phyloP scores from a whole-genome alignment of 2,888 invertebrate species.

The Agrenia bidenticulata region DNA sequence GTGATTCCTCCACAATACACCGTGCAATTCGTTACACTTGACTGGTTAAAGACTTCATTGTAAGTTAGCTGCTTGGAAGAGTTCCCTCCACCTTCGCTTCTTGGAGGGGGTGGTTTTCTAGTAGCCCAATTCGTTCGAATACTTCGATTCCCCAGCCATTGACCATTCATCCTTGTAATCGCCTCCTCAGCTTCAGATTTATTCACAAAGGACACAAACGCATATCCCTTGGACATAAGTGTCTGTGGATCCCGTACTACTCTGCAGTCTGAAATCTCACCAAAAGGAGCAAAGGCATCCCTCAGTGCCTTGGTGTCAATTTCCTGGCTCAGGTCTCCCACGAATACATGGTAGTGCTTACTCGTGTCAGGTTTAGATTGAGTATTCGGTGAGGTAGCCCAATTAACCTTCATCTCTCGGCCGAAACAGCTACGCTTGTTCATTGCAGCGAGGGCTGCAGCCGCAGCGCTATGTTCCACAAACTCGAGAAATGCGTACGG shows the following conservation, averaged over 20 bases:
- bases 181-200: slow-evolving; percentile 98
- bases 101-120: slow-evolving; percentile 82
- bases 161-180: slow-evolving; percentile 97
- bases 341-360: slow-evolving; percentile 97
- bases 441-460: slow-evolving; percentile 19
- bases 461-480: slow-evolving; percentile 87
- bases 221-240: slow-evolving; percentile 70
- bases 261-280: slow-evolving; percentile 97
- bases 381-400: slow-evolving; percentile 23
- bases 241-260: slow-evolving; percentile 98
- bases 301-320: slow-evolving; percentile 96
- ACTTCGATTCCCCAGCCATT: slow-evolving; percentile 95
- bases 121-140: slow-evolving; percentile 99
- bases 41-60: slow-evolving; percentile 97
- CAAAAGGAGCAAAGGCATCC: slow-evolving; percentile 97
- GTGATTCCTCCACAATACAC: slow-evolving; percentile 98
- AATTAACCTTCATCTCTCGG: slow-evolving; percentile 24
- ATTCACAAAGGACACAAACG: slow-evolving; percentile 98
- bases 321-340: slow-evolving; percentile 97
- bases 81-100: slow-evolving; percentile 61
- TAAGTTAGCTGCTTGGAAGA: slow-evolving; percentile 78
- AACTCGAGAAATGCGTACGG: slow-evolving; percentile 99
- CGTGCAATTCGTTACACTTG: slow-evolving; percentile 95
- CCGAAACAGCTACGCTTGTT: slow-evolving; percentile 22
- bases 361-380: slow-evolving; percentile 20